Evolutionary conservation across 1,140 invertebrate genomes (phyloP).

Genomic region (Armadillidium nasatum): DNA sequence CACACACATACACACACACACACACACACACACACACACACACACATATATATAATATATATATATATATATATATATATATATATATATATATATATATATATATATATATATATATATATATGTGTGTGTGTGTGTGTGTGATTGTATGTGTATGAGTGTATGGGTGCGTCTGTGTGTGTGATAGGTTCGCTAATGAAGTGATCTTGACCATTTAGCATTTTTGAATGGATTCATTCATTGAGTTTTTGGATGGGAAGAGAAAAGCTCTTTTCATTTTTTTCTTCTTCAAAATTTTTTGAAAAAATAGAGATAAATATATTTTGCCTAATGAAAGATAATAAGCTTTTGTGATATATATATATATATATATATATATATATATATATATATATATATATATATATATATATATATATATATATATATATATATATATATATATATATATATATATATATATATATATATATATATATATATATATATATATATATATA

Average conservation of each 20-base stretch:
- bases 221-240: background rate
- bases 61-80: no score
- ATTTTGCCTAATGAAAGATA: background rate
- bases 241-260: background rate
- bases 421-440: constrained; percentile 6
- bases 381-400: constrained; percentile 6
- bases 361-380: background rate
- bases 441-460: no score
- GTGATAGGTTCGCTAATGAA: background rate
- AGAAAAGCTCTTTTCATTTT: background rate
- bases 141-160: no score
- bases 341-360: no score
- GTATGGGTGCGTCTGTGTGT: background rate
- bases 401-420: constrained; percentile 1
- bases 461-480: no score
- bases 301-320: background rate
- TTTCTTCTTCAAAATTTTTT: background rate
- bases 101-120: no score
- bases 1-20: no score
- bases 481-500: no score
- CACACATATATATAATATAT: no score
- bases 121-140: no score
- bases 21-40: no score
- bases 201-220: background rate
- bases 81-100: background rate